phyloP scores from a whole-genome alignment of 2,113 vertebrate species.

The Corythoichthys intestinalis region DNA sequence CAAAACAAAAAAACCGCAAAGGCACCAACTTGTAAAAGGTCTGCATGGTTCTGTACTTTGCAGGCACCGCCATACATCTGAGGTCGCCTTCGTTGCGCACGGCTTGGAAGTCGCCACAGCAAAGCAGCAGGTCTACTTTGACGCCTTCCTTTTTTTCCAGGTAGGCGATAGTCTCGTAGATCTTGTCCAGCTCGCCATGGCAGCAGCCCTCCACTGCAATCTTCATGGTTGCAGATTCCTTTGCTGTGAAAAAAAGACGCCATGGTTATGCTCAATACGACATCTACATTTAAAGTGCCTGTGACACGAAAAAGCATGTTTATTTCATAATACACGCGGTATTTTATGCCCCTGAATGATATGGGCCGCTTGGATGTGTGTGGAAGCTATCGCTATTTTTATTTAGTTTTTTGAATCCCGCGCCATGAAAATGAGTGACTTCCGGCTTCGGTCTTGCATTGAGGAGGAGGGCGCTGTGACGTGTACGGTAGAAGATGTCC shows the following conservation, averaged over 20 bases:
- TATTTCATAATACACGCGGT: too few relatives aligned
- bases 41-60: conserved; percentile 92
- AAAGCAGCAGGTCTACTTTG: conserved; percentile 81
- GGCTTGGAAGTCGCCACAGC: conserved; percentile 95
- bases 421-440: too few relatives aligned
- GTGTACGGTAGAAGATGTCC: too few relatives aligned
- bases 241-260: not conserved
- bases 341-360: too few relatives aligned
- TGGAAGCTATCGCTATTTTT: too few relatives aligned
- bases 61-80: conserved; percentile 91
- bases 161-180: conserved; percentile 88
- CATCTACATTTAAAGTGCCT: not conserved
- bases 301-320: too few relatives aligned
- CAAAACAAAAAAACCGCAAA: not conserved
- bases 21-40: conserved; percentile 89
- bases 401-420: too few relatives aligned
- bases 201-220: conserved; percentile 93
- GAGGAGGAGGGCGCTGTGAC: too few relatives aligned
- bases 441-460: too few relatives aligned
- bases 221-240: conserved; percentile 80
- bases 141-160: conserved; percentile 80
- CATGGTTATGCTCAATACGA: not conserved
- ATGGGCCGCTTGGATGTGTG: too few relatives aligned
- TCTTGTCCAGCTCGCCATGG: conserved; percentile 92
- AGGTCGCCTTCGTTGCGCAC: conserved; percentile 93